phyloP scores from a whole-genome alignment of 2,113 vertebrate species.

The Albula goreensis region DNA sequence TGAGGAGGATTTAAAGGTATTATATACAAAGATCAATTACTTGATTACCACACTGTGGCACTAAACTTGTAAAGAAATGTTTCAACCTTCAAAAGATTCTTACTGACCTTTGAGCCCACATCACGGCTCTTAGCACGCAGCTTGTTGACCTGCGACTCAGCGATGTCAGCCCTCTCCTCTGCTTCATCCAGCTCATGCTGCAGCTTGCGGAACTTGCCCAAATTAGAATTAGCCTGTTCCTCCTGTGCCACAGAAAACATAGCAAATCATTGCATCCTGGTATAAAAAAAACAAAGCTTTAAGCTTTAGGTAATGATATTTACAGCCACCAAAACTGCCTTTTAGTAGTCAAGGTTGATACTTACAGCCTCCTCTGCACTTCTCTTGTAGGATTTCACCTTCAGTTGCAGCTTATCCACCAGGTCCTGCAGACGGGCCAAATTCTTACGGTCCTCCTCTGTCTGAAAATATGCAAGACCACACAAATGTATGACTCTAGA shows the following conservation, averaged over 20 bases:
- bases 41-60: too few species aligned
- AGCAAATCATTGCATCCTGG: not conserved
- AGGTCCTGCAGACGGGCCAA: slow-evolving; percentile 77
- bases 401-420: slow-evolving; percentile 75
- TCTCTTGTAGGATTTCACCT: slow-evolving; percentile 81
- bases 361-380: slow-evolving; percentile 71
- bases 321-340: not conserved
- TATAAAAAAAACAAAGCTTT: not conserved
- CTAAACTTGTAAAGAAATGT: not conserved
- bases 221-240: slow-evolving; percentile 64
- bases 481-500: not conserved
- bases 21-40: not conserved
- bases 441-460: slow-evolving; percentile 79
- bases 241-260: slow-evolving; percentile 50
- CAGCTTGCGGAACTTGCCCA: slow-evolving; percentile 62
- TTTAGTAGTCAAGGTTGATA: not conserved
- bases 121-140: slow-evolving; percentile 66
- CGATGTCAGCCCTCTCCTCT: slow-evolving; percentile 67
- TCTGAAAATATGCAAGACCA: slow-evolving; percentile 33
- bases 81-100: not conserved
- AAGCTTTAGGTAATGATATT: not conserved
- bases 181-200: slow-evolving; percentile 69
- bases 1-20: not conserved
- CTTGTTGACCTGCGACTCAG: slow-evolving; percentile 72
- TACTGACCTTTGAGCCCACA: slow-evolving; percentile 54